A percentile compares a stretch with the other conserved stretches of the same genome.
phyloP scores from a whole-genome alignment of 2,888 invertebrate species.

The Apodemia duryi region DNA sequence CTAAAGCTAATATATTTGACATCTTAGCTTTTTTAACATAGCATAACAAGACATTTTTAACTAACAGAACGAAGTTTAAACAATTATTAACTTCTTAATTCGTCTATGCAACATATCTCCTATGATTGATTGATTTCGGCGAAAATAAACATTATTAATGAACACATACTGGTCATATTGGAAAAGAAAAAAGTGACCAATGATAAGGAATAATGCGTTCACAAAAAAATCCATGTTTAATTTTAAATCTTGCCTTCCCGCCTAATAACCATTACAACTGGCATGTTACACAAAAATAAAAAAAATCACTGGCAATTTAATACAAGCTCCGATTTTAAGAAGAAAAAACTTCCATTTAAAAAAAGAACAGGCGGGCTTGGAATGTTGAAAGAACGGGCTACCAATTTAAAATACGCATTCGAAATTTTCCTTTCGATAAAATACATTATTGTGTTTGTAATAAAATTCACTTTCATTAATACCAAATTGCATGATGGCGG shows the following conservation, averaged over 20 bases:
- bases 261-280: conserved; percentile 30
- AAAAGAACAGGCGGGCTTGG: conserved; percentile 56
- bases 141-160: background rate
- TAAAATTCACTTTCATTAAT: conserved; percentile 43
- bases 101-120: background rate
- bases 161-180: background rate
- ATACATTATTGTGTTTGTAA: conserved; percentile 39
- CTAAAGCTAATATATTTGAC: too few species aligned
- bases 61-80: background rate
- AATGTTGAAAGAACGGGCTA: conserved; percentile 71
- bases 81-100: background rate
- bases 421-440: conserved; percentile 39
- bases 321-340: conserved; percentile 51
- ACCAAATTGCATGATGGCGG: background rate
- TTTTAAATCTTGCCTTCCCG: conserved; percentile 17
- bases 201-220: conserved; percentile 7
- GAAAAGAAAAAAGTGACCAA: conserved; percentile 2
- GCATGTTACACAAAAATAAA: conserved; percentile 47
- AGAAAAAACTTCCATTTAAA: conserved; percentile 39
- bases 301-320: conserved; percentile 63
- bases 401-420: conserved; percentile 63
- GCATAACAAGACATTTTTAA: background rate
- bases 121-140: background rate
- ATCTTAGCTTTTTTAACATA: too few species aligned
- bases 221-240: conserved; percentile 14